A percentile compares a stretch with the other conserved stretches of the same genome.
phyloP scores from a whole-genome alignment of 1,140 invertebrate genomes.

The Neodiprion pinetum region DNA sequence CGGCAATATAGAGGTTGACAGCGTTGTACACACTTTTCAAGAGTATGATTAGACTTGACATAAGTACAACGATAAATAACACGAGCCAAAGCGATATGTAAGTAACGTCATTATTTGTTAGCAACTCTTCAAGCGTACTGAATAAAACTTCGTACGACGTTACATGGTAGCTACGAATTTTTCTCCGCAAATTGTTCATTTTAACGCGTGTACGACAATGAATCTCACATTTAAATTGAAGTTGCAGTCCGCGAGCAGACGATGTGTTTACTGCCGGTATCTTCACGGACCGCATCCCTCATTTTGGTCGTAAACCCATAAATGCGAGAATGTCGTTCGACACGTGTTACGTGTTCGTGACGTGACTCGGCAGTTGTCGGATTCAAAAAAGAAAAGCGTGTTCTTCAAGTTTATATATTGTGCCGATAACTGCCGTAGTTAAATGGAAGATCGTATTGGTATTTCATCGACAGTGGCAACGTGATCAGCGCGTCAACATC shows the following conservation, averaged over 20 bases:
- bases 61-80: background rate
- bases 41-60: background rate
- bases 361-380: too few relatives aligned
- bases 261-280: background rate
- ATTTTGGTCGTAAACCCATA: too few relatives aligned
- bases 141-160: background rate
- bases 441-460: too few relatives aligned
- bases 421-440: too few relatives aligned
- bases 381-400: too few relatives aligned
- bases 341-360: too few relatives aligned
- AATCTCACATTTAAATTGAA: background rate
- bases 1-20: background rate
- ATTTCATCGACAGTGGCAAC: too few relatives aligned
- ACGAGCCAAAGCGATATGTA: background rate
- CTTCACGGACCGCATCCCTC: too few relatives aligned
- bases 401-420: too few relatives aligned
- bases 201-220: background rate
- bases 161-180: background rate
- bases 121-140: background rate
- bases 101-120: background rate
- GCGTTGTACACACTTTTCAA: background rate
- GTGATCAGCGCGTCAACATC: background rate
- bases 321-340: too few relatives aligned
- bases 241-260: background rate
- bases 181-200: background rate